Evolutionary conservation across 1,140 invertebrate genomes (phyloP), one percentile per base, ranked within the genome.

Genomic region (Frieseomelitta varia): DNA sequence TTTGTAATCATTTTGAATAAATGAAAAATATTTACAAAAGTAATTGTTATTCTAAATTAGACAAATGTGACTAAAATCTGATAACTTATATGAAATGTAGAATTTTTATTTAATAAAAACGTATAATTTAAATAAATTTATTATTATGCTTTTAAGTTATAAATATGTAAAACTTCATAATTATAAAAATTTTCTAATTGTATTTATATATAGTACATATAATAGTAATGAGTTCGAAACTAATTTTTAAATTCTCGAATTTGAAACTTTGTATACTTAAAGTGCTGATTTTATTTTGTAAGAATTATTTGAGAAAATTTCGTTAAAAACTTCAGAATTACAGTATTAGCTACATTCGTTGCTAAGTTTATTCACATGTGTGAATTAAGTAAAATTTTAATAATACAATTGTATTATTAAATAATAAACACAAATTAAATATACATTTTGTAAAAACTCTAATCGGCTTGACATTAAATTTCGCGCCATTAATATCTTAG

Each of bases 401-500:
- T 2, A 79, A 69, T 55, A 69, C 24, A 2, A 12, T 47, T 47
- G 4, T 53, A 27, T 24, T 14, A 17, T 51, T 30, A 78, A 30
- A n/a, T 65, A 78, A 68, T 10, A 19, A 24, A 53, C 8, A 19
- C 0, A 34, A 53, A 17, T 61, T 30, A 51, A 67, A 14, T n/a
- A 8, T 8, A 11, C 10, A 0, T 71, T 61, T 27, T 12, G 39
- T 27, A 30, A 51, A 51, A 51, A 63, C n/a, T 34, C 21, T 51
- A 34, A 53, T 19, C 10, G 11, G 1, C 1, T 55, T 27, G 17
- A 56, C 19, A 63, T 61, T 14, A 6, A 89, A 88, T 55, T 88
- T 86, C 53, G 88, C 79, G 87, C 76, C 47, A n/a, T 21, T 63
- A 72, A 74, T 34, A n/a, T 77, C 55, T 77, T 85, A 79, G 84